Conservation (phyloP, 2,888 invertebrate species). For the Adineta ricciae region DNA sequence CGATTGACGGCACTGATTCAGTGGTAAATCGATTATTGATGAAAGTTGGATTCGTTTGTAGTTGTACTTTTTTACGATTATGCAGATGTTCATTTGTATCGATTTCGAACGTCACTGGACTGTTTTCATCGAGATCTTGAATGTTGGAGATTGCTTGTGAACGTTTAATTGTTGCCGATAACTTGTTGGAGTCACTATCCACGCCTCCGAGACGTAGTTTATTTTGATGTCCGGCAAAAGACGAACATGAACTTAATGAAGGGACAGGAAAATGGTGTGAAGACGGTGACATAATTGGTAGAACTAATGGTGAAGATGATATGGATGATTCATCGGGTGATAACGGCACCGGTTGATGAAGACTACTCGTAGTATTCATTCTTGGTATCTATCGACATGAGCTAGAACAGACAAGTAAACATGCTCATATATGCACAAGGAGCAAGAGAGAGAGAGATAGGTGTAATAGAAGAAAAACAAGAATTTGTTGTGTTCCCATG, state of each 20-base stretch:
- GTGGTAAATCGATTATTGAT: background rate
- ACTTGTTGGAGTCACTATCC: background rate
- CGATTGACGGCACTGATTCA: background rate
- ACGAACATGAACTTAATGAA: background rate
- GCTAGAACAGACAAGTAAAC: background rate
- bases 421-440: no score
- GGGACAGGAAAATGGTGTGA: background rate
- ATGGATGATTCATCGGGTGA: background rate
- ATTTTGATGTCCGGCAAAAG: background rate
- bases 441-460: background rate
- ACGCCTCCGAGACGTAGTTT: background rate
- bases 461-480: background rate
- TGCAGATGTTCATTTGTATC: background rate
- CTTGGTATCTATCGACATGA: background rate
- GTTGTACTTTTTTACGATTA: background rate
- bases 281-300: background rate
- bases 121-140: conserved; percentile 29
- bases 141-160: conserved; percentile 30
- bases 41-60: background rate
- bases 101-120: conserved; percentile 23
- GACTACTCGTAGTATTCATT: background rate
- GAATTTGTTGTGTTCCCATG: background rate
- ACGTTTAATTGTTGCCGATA: conserved; percentile 24
- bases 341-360: background rate
- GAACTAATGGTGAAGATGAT: background rate